Percentiles rank a stretch among this genome's conserved stretches.
These are phyloP conservation scores for Tenthredo notha DNA, from an alignment of 2,888 invertebrate species.

Conservation along the genomic window DNA sequence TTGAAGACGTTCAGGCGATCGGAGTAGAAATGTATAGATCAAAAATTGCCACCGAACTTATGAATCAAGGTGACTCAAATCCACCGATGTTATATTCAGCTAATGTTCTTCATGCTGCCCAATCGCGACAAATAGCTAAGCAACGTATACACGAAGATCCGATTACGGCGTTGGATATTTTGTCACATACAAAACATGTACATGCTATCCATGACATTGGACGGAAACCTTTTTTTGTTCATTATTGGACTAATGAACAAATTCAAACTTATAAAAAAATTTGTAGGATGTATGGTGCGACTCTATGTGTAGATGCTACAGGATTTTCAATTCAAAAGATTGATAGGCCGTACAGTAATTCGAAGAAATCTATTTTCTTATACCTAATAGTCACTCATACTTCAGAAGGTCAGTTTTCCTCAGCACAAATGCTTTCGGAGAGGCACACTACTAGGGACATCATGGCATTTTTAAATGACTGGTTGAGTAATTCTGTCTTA, in stretches of 20 bases:
- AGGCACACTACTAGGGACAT: constrained; percentile 15
- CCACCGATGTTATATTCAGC: constrained; percentile 24
- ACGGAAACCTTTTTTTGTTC: constrained; percentile 15
- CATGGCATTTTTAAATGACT: constrained; percentile 22
- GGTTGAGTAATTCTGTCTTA: constrained; percentile 6
- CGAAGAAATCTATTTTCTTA: constrained; percentile 23
- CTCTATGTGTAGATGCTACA: constrained; percentile 9
- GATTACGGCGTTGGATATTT: constrained; percentile 16
- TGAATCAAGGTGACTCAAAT: constrained; percentile 21
- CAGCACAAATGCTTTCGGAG: constrained; percentile 24
- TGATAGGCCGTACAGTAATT: constrained; percentile 19
- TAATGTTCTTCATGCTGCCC: constrained; percentile 19
- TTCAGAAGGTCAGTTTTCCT: constrained; percentile 18
- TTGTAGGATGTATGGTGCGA: constrained; percentile 6
- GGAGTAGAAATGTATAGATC: constrained; percentile 19
- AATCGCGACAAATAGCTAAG: constrained; percentile 10
- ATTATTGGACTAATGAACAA: constrained; percentile 25
- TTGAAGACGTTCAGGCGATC: constrained; percentile 3
- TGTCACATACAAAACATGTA: constrained; percentile 17
- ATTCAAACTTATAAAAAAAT: constrained; percentile 6
- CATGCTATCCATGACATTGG: constrained; percentile 25
- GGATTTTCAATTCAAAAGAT: constrained; percentile 28
- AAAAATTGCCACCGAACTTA: constrained; percentile 19
- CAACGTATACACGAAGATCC: constrained; percentile 22
- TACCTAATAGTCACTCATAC: constrained; percentile 2